Evolutionary conservation across 2,797 vertebrate genomes (phyloP), one percentile per base, ranked within the genome.

Genomic region (Labroides dimidiatus): DNA sequence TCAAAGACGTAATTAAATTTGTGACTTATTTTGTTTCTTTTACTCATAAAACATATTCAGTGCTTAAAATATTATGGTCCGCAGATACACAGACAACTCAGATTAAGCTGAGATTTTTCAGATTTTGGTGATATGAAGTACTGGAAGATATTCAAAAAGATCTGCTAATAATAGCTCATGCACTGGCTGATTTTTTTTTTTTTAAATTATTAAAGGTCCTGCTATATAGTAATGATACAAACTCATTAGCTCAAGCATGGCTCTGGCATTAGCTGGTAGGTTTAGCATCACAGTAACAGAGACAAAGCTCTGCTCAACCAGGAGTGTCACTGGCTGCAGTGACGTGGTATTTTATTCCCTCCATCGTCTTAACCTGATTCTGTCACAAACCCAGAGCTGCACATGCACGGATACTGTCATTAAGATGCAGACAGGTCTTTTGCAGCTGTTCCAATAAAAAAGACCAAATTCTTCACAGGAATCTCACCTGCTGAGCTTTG

Each of bases 341-440:
- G 77, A 86, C 80, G 76, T 21, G n/a, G 52, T 84, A 44, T 78
- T 91, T 88, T 82, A 85, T 84, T 90, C 87, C 67, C 70, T 82
- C 70, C 77, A 54, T 83, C 81, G 75, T 80, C 82, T 78, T 86
- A 89, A 86, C 89, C 91, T 84, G 83, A 92, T 88, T 93, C 89
- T 89, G 92, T 91, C 89, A 88, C 72, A 80, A n/a, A 42, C 27
- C 24, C 72, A 49, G 59, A 65, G 56, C 70, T 64, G 64, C 77
- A 80, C 80, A 75, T 43, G 57, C 77, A 58, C 30, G n/a, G 58
- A 74, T 69, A 64, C 64, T 78, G 71, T 77, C 76, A 73, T 89
- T 77, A 83, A 78, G 64, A 73, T 21, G 13, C 80, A 78, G 72
- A 72, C 76, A 65, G 76, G 69, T 81, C 64, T 70, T 71, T 68